Conservation (phyloP, 1,140 invertebrate species). For the Leptestheria dahalacensis region DNA sequence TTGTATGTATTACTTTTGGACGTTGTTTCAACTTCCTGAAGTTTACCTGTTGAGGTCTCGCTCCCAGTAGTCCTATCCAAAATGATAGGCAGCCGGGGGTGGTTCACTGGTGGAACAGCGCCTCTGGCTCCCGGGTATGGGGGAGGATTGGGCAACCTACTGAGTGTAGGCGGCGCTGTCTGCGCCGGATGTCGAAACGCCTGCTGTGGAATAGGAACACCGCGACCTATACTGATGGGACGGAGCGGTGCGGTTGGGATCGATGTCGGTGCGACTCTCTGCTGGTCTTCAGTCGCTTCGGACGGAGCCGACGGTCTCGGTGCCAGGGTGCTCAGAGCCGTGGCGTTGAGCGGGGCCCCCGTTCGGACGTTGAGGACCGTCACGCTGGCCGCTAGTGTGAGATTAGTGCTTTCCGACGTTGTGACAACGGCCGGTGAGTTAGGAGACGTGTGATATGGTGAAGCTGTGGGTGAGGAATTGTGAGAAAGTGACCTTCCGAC, state of each 20-base stretch:
- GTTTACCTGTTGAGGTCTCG: not conserved
- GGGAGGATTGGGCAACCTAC: not conserved
- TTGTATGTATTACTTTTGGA: too few relatives aligned
- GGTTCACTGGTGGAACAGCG: slow-evolving; percentile 8
- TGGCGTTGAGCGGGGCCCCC: slow-evolving; percentile 9
- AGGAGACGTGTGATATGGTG: slow-evolving; percentile 6
- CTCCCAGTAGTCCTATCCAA: slow-evolving; percentile 4
- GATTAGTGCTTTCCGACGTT: not conserved
- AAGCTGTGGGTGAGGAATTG: slow-evolving; percentile 2
- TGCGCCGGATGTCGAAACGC: not conserved
- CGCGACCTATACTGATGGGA: not conserved
- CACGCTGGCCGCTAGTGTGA: slow-evolving; percentile 12
- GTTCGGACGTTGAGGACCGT: slow-evolving; percentile 14
- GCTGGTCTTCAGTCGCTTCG: slow-evolving; percentile 30
- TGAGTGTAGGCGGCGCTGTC: not conserved
- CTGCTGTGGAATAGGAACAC: not conserved
- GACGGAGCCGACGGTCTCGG: slow-evolving; percentile 27
- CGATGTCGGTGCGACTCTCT: slow-evolving; percentile 5
- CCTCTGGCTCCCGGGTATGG: slow-evolving; percentile 14
- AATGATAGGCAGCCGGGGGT: slow-evolving; percentile 14
- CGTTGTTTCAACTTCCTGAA: too few relatives aligned
- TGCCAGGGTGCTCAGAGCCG: slow-evolving; percentile 5
- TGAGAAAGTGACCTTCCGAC: not conserved
- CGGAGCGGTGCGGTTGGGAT: not conserved
- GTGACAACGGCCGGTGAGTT: not conserved